Evolutionary conservation across 2,888 invertebrate genomes (phyloP), one percentile per base, ranked within the genome.

Genomic region (Gandaritis pyraliata): DNA sequence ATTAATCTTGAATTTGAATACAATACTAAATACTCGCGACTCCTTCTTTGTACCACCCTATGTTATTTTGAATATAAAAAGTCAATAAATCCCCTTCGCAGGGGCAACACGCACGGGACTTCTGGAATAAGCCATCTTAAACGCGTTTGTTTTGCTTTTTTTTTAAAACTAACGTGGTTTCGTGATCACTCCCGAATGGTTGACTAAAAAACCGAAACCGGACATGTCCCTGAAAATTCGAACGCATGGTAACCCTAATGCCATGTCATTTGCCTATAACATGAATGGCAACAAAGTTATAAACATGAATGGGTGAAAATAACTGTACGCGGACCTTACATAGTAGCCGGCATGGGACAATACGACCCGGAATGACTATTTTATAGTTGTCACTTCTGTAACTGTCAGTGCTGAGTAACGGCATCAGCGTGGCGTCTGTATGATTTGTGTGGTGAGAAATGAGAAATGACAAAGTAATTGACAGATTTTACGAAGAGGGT

Each of bases 271-370:
- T 41, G 57, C 41, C 46, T 41, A 54, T 61, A 46, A 56, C 46
- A 16, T 60, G 55, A 64, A 56, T 63, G 57, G 57, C 43, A 46
- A 43, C 23, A 46, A 46, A 48, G 48, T 48, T 48, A 55, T 62
- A 50, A 57, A 56, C 59, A 49, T 60, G 64, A 64, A 64, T 64
- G 64, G 64, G 51, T 52, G 63, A 52, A 63, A 59, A 59, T 64
- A 64, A 64, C 63, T 64, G 63, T 64, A 39, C 36, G 16, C 38
- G 18, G 38, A 50, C 33, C 51, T 52, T 59, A 55, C 51, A 63
- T 63, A 63, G 55, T 47, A 53, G 58, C 54, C 15, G 13, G 41
- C 33, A 56, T 36, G 41, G 51, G 36, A 56, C 49, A 54, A 55
- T 62, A 49, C 36, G 12, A 7, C 23, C 33, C 38, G 38, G 58